phyloP scores from a whole-genome alignment of 2,113 vertebrate genomes.

The Caranx ignobilis region DNA sequence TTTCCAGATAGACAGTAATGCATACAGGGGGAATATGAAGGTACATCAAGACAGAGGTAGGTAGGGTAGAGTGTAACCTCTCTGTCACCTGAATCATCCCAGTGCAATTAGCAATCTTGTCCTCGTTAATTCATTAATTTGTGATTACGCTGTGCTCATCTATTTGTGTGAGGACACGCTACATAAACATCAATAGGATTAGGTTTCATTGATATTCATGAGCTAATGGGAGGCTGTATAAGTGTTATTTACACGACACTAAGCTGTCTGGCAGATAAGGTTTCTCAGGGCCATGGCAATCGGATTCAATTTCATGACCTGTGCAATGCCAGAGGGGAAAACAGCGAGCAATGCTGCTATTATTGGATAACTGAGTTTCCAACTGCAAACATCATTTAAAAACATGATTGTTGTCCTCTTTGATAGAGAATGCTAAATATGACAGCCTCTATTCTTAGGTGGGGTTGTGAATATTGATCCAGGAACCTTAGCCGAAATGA shows the following conservation, averaged over 20 bases:
- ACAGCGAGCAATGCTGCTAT: slow-evolving; percentile 40
- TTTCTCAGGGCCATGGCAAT: slow-evolving; percentile 68
- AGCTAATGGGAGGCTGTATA: slow-evolving; percentile 73
- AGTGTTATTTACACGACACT: slow-evolving; percentile 80
- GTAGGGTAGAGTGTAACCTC: slow-evolving; percentile 10
- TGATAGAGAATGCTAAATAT: slow-evolving; percentile 57
- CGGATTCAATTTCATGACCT: slow-evolving; percentile 75
- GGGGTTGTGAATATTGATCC: slow-evolving; percentile 67
- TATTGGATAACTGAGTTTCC: slow-evolving; percentile 49
- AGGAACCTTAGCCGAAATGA: slow-evolving; percentile 41
- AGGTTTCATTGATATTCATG: slow-evolving; percentile 84
- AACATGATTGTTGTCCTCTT: slow-evolving; percentile 59
- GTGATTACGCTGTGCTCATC: slow-evolving; percentile 73
- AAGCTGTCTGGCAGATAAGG: slow-evolving; percentile 80
- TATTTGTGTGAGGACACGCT: slow-evolving; percentile 73
- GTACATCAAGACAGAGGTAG: slow-evolving; percentile 21
- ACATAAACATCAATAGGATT: slow-evolving; percentile 84
- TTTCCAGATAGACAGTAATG: slow-evolving; percentile 25
- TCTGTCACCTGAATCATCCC: slow-evolving; percentile 58
- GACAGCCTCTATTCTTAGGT: slow-evolving; percentile 56
- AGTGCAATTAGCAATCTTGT: slow-evolving; percentile 66
- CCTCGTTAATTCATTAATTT: slow-evolving; percentile 75
- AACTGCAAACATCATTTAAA: slow-evolving; percentile 65
- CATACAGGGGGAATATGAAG: slow-evolving; percentile 10
- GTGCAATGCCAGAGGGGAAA: slow-evolving; percentile 46